phyloP scores from a whole-genome alignment of 2,797 vertebrate genomes.

The Arctocebus calabarensis region DNA sequence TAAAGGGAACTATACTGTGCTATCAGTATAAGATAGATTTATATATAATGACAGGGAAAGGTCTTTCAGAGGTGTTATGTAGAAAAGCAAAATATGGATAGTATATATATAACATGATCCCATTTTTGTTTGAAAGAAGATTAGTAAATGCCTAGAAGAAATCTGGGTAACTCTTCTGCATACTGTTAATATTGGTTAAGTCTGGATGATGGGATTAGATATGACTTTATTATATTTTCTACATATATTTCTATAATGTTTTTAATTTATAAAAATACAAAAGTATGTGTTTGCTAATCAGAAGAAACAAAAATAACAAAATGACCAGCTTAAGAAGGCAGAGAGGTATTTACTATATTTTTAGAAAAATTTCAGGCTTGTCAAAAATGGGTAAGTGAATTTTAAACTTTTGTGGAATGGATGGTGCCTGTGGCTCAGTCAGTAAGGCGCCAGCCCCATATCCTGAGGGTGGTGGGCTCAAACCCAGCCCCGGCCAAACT shows the following conservation, averaged over 20 bases:
- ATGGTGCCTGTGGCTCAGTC: too few relatives aligned
- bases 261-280: conserved; percentile 70
- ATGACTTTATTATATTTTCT: conserved; percentile 52
- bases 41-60: conserved; percentile 23
- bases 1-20: background rate
- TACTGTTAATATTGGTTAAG: conserved; percentile 42
- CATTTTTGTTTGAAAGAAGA: conserved; percentile 54
- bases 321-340: conserved; percentile 65
- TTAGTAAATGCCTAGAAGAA: conserved; percentile 28
- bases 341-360: conserved; percentile 55
- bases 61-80: conserved; percentile 11
- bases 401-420: conserved; percentile 51
- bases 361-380: conserved; percentile 56
- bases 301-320: conserved; percentile 69
- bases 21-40: conserved; percentile 34
- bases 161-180: conserved; percentile 23
- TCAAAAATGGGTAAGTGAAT: conserved; percentile 78
- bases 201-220: conserved; percentile 53
- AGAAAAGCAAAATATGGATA: conserved; percentile 43
- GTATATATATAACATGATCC: conserved; percentile 1
- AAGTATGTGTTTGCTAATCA: conserved; percentile 63
- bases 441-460: too few relatives aligned
- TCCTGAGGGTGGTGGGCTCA: too few relatives aligned
- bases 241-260: conserved; percentile 63
- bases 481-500: too few relatives aligned